Base-by-base conservation (phyloP, 1,140 invertebrate genomes). In the Gonioctena quinquepunctata region DNA sequence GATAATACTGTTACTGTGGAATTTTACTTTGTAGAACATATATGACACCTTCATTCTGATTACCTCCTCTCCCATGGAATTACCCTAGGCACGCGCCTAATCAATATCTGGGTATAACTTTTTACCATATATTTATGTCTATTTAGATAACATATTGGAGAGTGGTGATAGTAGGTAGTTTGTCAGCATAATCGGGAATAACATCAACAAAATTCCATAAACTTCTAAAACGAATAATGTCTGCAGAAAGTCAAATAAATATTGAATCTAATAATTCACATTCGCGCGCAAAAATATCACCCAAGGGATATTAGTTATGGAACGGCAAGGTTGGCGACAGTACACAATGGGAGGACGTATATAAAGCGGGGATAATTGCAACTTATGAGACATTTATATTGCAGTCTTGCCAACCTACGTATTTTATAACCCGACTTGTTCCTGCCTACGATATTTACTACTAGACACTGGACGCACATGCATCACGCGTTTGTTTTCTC, bases 361-460 rank as follows among this genome's bases (percentile, higher is more conserved):
- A 78, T 72, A 77, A 74, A 78, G 76, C 78, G 75, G 71, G 71
- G 72, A 79, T 79, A 79, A 79, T 79, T 79, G 77, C 78, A 74
- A 79, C 77, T 78, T 79, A 79, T 79, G 78, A 68, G 78, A 78
- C 75, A 72, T 78, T 78, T 79, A 78, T 79, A 73, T 74, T 71
- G 75, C 75, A 74, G 68, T 77, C 73, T 75, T 74, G 69, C 73
- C 75, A 76, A 74, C 77, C 77, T 73, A 78, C 77, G 71, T 77
- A 70, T 57, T 77, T 78, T 78, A 78, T 75, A 76, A 52, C 70
- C 68, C 75, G 72, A 77, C 75, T 77, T 69, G 65, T 72, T 71
- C 66, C 73, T 73, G 68, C 77, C 77, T 70, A 78, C 77, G 73
- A 76, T 69, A 70, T 72, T 65, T 76, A 77, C 75, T 77, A 77